Evolutionary conservation across 2,797 vertebrate genomes (phyloP).

Genomic region (Podarcis siculus): DNA sequence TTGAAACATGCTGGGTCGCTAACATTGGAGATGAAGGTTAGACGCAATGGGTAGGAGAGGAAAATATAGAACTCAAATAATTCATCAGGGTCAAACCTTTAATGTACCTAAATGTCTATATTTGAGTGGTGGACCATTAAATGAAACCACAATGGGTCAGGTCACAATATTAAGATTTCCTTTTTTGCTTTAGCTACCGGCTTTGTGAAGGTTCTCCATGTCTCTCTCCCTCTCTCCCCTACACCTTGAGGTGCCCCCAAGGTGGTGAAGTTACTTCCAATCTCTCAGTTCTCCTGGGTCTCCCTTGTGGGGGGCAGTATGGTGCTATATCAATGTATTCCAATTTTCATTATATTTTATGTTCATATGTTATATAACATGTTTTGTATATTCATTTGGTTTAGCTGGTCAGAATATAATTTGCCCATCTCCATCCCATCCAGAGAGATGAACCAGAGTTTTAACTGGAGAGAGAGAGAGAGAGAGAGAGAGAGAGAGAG

Average conservation of each 20-base stretch:
- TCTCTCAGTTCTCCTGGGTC: no score
- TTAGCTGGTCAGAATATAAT: background rate
- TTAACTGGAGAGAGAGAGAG: background rate
- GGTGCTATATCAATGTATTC: background rate
- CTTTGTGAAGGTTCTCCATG: slow-evolving; percentile 51
- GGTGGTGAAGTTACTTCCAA: background rate
- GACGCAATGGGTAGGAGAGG: slow-evolving; percentile 62
- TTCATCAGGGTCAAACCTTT: slow-evolving; percentile 54
- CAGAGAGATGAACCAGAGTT: background rate
- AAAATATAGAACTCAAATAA: slow-evolving; percentile 52
- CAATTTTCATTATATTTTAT: background rate
- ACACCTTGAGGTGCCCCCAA: background rate
- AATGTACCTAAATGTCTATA: slow-evolving; percentile 47
- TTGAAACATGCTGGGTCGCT: slow-evolving; percentile 87
- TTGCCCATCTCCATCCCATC: background rate
- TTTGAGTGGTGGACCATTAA: slow-evolving; percentile 57
- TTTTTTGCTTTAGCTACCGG: slow-evolving; percentile 69
- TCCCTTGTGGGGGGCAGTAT: background rate
- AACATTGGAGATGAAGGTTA: slow-evolving; percentile 72
- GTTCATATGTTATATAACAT: background rate
- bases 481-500: background rate
- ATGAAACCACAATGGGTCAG: slow-evolving; percentile 1
- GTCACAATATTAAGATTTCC: slow-evolving; percentile 42
- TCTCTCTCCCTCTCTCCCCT: no score
- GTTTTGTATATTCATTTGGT: background rate